phyloP scores from a whole-genome alignment of 2,888 invertebrate species.

The Caenorhabditis doughertyi region DNA sequence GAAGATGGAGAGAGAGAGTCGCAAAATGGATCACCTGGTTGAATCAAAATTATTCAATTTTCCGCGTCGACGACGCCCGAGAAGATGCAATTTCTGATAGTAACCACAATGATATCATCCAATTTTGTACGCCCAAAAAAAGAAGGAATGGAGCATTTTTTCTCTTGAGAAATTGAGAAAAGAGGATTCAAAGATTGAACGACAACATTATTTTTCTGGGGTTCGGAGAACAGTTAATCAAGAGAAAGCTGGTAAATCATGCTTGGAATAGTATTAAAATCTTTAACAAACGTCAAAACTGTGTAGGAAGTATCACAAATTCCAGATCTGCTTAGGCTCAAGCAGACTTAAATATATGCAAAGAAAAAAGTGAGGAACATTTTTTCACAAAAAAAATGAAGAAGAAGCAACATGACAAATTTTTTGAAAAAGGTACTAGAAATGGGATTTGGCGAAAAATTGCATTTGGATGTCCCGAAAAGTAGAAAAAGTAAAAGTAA shows the following conservation, averaged over 20 bases:
- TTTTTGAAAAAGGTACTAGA: slow-evolving; percentile 48
- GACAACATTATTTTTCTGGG: not conserved
- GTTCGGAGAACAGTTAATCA: not conserved
- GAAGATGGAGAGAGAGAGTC: slow-evolving; percentile 7
- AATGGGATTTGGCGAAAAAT: slow-evolving; percentile 51
- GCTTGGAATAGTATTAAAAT: no score
- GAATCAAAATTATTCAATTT: slow-evolving; percentile 61
- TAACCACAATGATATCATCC: slow-evolving; percentile 61
- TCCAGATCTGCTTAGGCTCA: not conserved
- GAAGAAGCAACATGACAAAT: slow-evolving; percentile 46
- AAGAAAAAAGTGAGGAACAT: slow-evolving; percentile 22
- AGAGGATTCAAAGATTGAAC: slow-evolving; percentile 23
- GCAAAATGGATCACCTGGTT: slow-evolving; percentile 46
- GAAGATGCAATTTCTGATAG: slow-evolving; percentile 61
- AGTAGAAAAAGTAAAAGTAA: slow-evolving; percentile 57
- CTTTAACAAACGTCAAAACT: not conserved
- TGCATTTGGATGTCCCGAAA: slow-evolving; percentile 48
- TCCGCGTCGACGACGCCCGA: slow-evolving; percentile 55
- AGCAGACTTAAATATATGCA: not conserved
- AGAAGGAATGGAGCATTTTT: slow-evolving; percentile 17
- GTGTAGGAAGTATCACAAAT: not conserved
- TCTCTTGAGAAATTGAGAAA: not conserved
- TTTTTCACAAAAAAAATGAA: slow-evolving; percentile 5
- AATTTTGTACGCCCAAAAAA: slow-evolving; percentile 45
- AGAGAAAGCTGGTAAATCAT: no score